phyloP scores from a whole-genome alignment of 2,113 vertebrate genomes.

The Dunckerocampus dactyliophorus region DNA sequence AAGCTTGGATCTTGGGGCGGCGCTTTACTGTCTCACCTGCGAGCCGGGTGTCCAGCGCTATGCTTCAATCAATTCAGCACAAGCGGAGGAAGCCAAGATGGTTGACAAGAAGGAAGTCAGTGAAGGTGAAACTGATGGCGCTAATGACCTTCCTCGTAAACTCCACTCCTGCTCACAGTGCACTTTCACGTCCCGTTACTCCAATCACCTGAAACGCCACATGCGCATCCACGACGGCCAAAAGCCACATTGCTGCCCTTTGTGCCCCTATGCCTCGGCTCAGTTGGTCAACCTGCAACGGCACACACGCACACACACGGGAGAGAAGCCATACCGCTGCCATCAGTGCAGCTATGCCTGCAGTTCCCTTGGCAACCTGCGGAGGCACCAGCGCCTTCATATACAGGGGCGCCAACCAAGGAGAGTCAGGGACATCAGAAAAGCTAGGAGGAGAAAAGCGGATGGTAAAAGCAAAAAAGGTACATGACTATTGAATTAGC shows the following conservation, averaged over 20 bases:
- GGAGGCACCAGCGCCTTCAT: conserved; percentile 92
- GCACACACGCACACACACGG: conserved; percentile 93
- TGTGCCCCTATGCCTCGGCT: conserved; percentile 91
- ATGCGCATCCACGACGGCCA: conserved; percentile 98
- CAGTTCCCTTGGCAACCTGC: conserved; percentile 95
- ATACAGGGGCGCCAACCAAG: conserved; percentile 61
- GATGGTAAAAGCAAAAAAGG: conserved; percentile 59
- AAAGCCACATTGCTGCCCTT: conserved; percentile 89
- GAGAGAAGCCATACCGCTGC: conserved; percentile 95
- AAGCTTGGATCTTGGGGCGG: conserved; percentile 49
- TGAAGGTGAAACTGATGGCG: background rate
- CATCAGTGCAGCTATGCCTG: conserved; percentile 88
- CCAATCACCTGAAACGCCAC: conserved; percentile 95
- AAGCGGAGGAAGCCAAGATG: conserved; percentile 47
- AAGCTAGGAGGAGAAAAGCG: conserved; percentile 61
- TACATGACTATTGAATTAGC: conserved; percentile 41
- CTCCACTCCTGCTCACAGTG: conserved; percentile 69
- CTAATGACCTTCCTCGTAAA: conserved; percentile 55
- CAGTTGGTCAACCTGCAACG: conserved; percentile 97
- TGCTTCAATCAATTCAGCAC: conserved; percentile 61
- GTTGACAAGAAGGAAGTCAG: conserved; percentile 17
- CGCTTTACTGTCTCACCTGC: conserved; percentile 71
- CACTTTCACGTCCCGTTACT: conserved; percentile 92
- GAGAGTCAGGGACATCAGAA: conserved; percentile 56
- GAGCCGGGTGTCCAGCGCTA: conserved; percentile 53